Percentiles rank a stretch among this genome's conserved stretches.
These are phyloP conservation scores for Steinernema khuongi DNA, from an alignment of 1,140 invertebrate genomes.

Conservation along the genomic window DNA sequence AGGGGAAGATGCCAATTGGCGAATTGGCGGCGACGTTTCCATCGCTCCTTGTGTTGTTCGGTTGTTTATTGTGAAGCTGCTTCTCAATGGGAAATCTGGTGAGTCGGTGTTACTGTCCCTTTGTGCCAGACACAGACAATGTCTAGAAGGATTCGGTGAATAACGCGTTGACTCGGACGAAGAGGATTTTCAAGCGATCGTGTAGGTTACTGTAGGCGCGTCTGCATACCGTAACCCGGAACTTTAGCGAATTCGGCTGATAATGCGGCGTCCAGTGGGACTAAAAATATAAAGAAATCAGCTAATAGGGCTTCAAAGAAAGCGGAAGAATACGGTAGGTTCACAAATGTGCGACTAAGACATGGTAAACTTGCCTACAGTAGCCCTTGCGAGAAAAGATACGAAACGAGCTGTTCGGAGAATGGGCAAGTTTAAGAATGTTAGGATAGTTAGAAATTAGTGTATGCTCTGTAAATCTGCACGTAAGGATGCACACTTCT, in stretches of 20 bases:
- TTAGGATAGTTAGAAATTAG: too few relatives aligned
- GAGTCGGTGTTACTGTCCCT: background rate
- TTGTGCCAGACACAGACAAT: background rate
- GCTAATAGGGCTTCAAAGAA: background rate
- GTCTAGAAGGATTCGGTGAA: background rate
- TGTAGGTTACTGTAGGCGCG: background rate
- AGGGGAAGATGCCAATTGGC: background rate
- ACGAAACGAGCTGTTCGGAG: too few relatives aligned
- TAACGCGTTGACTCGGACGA: background rate
- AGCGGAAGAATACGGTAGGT: background rate
- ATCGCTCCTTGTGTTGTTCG: background rate
- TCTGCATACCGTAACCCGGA: background rate
- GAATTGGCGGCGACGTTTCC: background rate
- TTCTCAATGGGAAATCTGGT: background rate
- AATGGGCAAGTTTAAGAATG: too few relatives aligned
- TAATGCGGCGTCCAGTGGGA: background rate
- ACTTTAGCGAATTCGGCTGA: background rate
- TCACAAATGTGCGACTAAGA: background rate
- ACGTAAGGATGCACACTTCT: too few relatives aligned
- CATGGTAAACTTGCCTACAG: background rate
- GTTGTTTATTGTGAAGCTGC: background rate
- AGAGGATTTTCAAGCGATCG: background rate
- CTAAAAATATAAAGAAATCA: background rate
- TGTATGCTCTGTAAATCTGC: too few relatives aligned
- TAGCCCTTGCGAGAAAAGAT: too few relatives aligned